These are phyloP conservation scores for Trachemys scripta DNA, from an alignment of 2,113 vertebrate genomes.

Conservation along the genomic window DNA sequence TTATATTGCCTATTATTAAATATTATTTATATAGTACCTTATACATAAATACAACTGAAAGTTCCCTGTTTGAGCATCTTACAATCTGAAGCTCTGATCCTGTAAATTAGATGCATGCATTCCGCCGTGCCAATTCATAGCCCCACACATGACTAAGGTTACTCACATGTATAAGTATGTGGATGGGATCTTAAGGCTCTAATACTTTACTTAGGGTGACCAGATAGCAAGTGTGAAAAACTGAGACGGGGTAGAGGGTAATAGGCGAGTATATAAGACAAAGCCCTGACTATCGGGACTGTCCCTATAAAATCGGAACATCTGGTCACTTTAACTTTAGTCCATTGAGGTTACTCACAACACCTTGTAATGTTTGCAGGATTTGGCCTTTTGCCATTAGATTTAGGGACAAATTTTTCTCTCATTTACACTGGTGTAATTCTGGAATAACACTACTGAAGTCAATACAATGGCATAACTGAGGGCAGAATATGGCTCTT, in stretches of 20 bases:
- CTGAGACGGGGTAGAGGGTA: no score
- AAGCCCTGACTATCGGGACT: no score
- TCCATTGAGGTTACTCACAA: neutral
- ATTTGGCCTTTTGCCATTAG: neutral
- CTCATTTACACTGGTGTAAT: neutral
- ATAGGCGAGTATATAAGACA: no score
- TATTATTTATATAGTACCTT: neutral
- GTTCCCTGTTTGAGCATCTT: neutral
- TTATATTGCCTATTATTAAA: neutral
- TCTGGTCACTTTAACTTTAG: neutral
- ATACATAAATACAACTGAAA: neutral
- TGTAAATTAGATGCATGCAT: rapidly evolving
- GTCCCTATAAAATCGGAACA: no score
- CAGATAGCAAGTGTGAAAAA: no score
- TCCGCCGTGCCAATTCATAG: rapidly evolving
- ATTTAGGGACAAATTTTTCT: neutral
- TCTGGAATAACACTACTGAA: rapidly evolving
- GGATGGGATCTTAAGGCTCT: no score
- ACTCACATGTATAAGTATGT: neutral
- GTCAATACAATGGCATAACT: neutral
- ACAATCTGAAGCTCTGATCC: neutral
- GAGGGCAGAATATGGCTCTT: neutral
- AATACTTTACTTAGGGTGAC: no score
- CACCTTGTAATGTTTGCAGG: neutral
- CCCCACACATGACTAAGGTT: neutral